Conservation (phyloP, 2,113 vertebrate genomes). For the Cyphomyrus discorhynchus region DNA sequence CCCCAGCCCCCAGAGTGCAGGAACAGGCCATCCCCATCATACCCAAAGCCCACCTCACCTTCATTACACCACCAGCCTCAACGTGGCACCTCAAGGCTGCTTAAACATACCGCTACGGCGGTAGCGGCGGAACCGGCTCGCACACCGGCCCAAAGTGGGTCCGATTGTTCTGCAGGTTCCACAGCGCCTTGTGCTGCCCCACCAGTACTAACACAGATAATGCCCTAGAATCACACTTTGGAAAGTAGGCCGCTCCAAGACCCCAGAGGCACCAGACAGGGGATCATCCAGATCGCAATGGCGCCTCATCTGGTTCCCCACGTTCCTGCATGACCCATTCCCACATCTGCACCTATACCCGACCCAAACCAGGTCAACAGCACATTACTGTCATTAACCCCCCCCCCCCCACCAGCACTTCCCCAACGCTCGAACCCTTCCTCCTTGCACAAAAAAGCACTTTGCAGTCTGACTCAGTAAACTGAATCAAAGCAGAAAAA, state of each 20-base stretch:
- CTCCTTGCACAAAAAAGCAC: conserved; percentile 12
- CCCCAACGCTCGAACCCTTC: conserved; percentile 31
- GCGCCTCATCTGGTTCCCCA: conserved; percentile 19
- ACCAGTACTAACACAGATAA: conserved; percentile 75
- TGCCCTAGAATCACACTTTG: conserved; percentile 70
- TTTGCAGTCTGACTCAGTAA: neutral
- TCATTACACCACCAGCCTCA: neutral
- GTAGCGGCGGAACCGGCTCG: neutral
- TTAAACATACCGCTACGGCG: neutral
- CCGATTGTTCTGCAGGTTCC: conserved; percentile 61
- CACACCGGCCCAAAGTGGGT: neutral
- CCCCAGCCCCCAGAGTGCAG: neutral
- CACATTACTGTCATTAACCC: neutral
- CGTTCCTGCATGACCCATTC: neutral
- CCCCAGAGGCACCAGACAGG: conserved; percentile 41
- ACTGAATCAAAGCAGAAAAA: neutral
- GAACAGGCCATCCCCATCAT: neutral
- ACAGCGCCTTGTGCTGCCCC: conserved; percentile 61
- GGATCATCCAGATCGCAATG: conserved; percentile 43
- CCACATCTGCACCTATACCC: neutral
- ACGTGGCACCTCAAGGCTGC: neutral
- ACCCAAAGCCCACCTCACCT: neutral
- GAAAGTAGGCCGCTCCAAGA: conserved; percentile 62
- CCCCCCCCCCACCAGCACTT: neutral
- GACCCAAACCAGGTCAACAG: conserved; percentile 13